Conservation (phyloP, 2,888 invertebrate species). For the Notodonta ziczac region DNA sequence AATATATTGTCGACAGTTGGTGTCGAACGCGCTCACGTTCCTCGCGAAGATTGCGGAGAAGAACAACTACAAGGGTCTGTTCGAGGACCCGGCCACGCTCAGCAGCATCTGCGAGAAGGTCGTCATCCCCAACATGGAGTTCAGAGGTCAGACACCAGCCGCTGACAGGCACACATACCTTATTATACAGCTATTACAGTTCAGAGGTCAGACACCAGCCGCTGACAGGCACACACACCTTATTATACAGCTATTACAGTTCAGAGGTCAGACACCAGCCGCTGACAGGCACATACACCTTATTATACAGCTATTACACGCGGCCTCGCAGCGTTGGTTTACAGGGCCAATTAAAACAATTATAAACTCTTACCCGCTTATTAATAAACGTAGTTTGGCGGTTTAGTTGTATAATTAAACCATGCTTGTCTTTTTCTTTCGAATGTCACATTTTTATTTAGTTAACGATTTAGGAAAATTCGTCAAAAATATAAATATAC, state of each 20-base stretch:
- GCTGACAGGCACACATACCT: not conserved
- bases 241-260: no score
- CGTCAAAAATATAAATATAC: no score
- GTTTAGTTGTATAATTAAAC: no score
- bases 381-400: no score
- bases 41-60: constrained; percentile 97
- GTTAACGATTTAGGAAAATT: no score
- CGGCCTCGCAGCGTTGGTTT: no score
- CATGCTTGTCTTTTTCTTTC: no score
- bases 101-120: constrained; percentile 98
- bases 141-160: constrained; percentile 87
- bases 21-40: constrained; percentile 98
- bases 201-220: constrained; percentile 87
- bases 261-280: constrained; percentile 87
- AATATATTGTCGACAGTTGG: constrained; percentile 86
- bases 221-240: not conserved
- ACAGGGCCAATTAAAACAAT: no score
- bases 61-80: constrained; percentile 93
- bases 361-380: no score
- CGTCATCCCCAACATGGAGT: constrained; percentile 99
- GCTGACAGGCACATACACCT: not conserved
- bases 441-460: no score
- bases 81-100: constrained; percentile 94
- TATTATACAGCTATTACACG: constrained; percentile 63
- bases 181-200: constrained; percentile 83